phyloP scores from a whole-genome alignment of 2,797 vertebrate species.

The Enteromius unitaeniatus region DNA sequence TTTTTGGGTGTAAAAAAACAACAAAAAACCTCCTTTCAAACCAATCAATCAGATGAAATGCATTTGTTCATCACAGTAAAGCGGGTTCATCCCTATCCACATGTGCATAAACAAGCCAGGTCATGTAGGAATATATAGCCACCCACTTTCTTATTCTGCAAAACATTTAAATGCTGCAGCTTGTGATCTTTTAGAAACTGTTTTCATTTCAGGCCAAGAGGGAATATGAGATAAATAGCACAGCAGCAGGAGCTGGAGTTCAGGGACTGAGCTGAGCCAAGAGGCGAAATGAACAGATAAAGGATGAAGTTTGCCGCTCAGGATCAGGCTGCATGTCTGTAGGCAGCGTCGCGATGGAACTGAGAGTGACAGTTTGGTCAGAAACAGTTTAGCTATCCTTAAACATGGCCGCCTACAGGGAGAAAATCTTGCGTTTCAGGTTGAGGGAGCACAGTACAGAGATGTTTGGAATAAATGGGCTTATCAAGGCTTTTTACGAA shows the following conservation, averaged over 20 bases:
- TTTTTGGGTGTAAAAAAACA: neutral
- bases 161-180: slow-evolving; percentile 31
- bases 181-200: slow-evolving; percentile 32
- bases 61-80: neutral
- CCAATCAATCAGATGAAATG: slow-evolving; percentile 10
- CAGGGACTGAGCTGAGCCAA: slow-evolving; percentile 33
- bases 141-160: neutral
- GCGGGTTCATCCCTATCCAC: neutral
- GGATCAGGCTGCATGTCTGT: slow-evolving; percentile 16
- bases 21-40: neutral
- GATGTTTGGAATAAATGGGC: slow-evolving; percentile 41
- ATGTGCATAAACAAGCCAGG: neutral
- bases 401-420: slow-evolving; percentile 39
- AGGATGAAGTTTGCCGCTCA: slow-evolving; percentile 29
- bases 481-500: slow-evolving; percentile 33
- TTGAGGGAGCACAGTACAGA: neutral
- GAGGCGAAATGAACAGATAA: slow-evolving; percentile 42
- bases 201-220: slow-evolving; percentile 31
- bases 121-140: neutral
- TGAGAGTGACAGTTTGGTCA: slow-evolving; percentile 52
- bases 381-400: slow-evolving; percentile 48
- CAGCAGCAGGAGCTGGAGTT: slow-evolving; percentile 24
- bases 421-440: slow-evolving; percentile 25
- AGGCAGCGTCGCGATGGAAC: slow-evolving; percentile 31
- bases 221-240: slow-evolving; percentile 46